phyloP scores from a whole-genome alignment of 2,113 vertebrate species.

The Carassius auratus region DNA sequence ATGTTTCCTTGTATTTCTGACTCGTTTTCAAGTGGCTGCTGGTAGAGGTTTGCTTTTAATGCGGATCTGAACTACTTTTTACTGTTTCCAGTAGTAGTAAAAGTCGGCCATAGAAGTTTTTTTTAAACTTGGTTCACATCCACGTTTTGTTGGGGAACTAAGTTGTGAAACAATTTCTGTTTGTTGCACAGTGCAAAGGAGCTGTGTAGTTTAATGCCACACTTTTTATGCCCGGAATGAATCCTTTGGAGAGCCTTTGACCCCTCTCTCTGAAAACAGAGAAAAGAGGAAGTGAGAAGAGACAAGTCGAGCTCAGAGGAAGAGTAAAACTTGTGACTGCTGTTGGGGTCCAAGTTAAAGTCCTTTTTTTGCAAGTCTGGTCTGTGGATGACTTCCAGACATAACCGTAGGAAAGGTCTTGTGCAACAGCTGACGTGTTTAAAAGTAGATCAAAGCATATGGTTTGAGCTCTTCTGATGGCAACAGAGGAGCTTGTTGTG shows the following conservation, averaged over 20 bases:
- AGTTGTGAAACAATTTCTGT: slow-evolving; percentile 32
- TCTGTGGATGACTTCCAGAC: background rate
- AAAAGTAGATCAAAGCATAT: slow-evolving; percentile 14
- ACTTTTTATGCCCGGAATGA: slow-evolving; percentile 15
- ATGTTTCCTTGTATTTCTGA: background rate
- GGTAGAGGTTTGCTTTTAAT: background rate
- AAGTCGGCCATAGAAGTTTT: background rate
- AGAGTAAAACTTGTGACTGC: slow-evolving; percentile 28
- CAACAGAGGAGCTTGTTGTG: background rate
- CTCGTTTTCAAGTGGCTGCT: background rate
- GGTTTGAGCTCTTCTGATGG: background rate
- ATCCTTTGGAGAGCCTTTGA: background rate
- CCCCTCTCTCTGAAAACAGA: background rate
- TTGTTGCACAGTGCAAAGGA: slow-evolving; percentile 3
- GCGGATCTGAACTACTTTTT: background rate
- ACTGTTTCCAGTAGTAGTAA: background rate
- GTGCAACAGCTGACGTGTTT: background rate
- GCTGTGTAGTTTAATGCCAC: slow-evolving; percentile 17
- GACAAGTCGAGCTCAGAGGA: slow-evolving; percentile 14
- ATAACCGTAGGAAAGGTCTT: slow-evolving; percentile 2
- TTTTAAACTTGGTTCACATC: slow-evolving; percentile 14
- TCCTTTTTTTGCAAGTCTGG: background rate
- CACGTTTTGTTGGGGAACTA: slow-evolving; percentile 38
- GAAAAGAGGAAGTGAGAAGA: slow-evolving; percentile 33
- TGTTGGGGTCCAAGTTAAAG: slow-evolving; percentile 4